Conservation (phyloP, 1,140 invertebrate genomes). For the Danaus melanippus region DNA sequence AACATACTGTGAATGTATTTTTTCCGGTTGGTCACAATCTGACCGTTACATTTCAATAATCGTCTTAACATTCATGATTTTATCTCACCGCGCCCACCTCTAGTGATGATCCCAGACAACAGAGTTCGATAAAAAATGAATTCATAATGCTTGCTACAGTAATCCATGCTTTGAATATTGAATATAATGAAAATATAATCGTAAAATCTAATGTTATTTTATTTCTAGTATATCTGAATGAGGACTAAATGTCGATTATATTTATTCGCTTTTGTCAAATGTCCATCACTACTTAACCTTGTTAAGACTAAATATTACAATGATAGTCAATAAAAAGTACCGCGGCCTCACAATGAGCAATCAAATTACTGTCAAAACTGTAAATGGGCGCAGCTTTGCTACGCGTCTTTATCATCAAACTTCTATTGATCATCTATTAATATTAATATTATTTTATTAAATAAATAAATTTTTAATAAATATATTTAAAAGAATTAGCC, state of each 20-base stretch:
- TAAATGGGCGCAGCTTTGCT: constrained; percentile 29
- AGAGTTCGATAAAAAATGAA: too few relatives aligned
- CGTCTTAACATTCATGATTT: constrained; percentile 66
- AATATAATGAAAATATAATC: too few relatives aligned
- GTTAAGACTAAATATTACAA: constrained; percentile 39
- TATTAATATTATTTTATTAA: too few relatives aligned
- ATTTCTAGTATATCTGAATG: too few relatives aligned
- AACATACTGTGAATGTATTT: constrained; percentile 37
- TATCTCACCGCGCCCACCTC: constrained; percentile 61
- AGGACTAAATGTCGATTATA: constrained; percentile 1
- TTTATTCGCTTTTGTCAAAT: constrained; percentile 6
- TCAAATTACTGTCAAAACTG: constrained; percentile 56
- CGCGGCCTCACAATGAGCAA: constrained; percentile 59
- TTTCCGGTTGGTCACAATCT: constrained; percentile 67
- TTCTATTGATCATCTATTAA: constrained; percentile 1
- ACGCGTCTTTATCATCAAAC: constrained; percentile 43
- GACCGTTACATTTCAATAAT: constrained; percentile 72
- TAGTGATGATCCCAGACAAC: constrained; percentile 33
- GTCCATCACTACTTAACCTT: constrained; percentile 38
- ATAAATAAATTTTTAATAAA: too few relatives aligned
- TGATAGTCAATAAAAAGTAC: constrained; percentile 60
- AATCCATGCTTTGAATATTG: too few relatives aligned
- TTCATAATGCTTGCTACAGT: too few relatives aligned
- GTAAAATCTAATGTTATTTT: too few relatives aligned
- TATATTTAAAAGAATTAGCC: too few relatives aligned